Evolutionary conservation across 2,888 invertebrate genomes (phyloP), one percentile per base, ranked within the genome.

Genomic region (Melieria picta): DNA sequence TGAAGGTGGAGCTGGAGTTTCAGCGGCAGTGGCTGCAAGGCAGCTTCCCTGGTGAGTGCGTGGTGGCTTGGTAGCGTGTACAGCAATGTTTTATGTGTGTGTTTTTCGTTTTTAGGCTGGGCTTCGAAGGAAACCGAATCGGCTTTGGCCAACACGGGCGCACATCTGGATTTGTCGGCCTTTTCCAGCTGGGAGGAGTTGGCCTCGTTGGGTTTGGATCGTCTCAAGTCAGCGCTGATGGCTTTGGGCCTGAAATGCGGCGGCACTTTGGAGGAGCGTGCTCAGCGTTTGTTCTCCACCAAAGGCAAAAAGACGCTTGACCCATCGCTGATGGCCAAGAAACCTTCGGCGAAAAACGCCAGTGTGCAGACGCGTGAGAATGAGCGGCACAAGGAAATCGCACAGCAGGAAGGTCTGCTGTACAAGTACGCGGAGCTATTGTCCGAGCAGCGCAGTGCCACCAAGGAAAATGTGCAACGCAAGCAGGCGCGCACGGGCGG

Each of bases 201-300:
- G 75, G 98, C 99, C 0, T 98, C 98, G 0, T 89, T 99, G 4
- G 99, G 99, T 30, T 88, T 99, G 78, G 99, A 99, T 89, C 92
- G 99, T 83, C 89, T 99, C 52, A 99, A 99, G 86, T 98, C 98
- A 0, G 99, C 98, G 0, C 88, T 99, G 11, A 94, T 98, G 93
- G 99, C 99, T 5, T 88, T 99, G 16, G 97, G 97, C 0, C 89
- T 99, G 1, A 99, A 99, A 87, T 99, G 99, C 88, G 99, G 99
- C 71, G 99, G 98, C 1, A 99, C 99, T 5, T 88, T 99, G 66
- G 98, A 99, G 88, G 98, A 99, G 87, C 90, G 99, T 79, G 99
- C 99, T 1, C 96, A 98, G 84, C 90, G 99, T 75, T 89, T 99
- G 75, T 99, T 98, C 85, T 93, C 94, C 74, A 99, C 97, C 0